Evolutionary conservation across 2,113 vertebrate species (phyloP).

Genomic region (Rutilus rutilus): DNA sequence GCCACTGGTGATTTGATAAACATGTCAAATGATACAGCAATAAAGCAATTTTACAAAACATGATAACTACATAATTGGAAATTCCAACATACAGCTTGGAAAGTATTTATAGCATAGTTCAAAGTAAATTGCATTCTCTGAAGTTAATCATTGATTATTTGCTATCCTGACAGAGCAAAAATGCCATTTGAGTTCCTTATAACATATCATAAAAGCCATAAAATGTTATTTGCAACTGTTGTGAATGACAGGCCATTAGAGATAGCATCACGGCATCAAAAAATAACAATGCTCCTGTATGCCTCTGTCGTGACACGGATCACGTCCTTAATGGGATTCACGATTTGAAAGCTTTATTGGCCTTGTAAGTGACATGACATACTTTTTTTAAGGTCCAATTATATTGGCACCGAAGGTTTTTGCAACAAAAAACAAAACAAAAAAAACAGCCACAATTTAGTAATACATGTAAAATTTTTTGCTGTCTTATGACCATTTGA

Average conservation of each 20-base stretch:
- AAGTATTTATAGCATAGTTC: conserved; percentile 16
- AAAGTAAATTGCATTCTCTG: not conserved
- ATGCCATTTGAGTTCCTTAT: not conserved
- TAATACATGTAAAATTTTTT: not conserved
- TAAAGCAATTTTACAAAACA: conserved; percentile 6
- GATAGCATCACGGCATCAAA: not conserved
- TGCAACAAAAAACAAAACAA: not conserved
- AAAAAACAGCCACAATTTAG: not conserved
- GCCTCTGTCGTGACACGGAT: not conserved
- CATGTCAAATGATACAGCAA: not conserved
- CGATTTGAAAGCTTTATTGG: not conserved
- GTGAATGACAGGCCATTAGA: not conserved
- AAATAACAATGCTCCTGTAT: conserved; percentile 2
- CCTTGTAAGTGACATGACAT: not conserved
- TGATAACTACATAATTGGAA: not conserved
- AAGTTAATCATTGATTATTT: not conserved
- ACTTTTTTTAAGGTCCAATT: too few species aligned
- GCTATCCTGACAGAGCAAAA: not conserved
- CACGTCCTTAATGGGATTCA: not conserved
- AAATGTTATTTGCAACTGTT: not conserved
- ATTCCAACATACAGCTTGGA: not conserved
- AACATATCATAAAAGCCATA: conserved; percentile 15
- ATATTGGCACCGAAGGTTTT: not conserved
- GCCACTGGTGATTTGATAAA: not conserved
- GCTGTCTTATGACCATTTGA: not conserved